Percentiles rank a stretch among this genome's conserved stretches.
These are phyloP conservation scores for Syrmaticus mikado DNA, from an alignment of 2,113 vertebrate species.

Conservation along the genomic window DNA sequence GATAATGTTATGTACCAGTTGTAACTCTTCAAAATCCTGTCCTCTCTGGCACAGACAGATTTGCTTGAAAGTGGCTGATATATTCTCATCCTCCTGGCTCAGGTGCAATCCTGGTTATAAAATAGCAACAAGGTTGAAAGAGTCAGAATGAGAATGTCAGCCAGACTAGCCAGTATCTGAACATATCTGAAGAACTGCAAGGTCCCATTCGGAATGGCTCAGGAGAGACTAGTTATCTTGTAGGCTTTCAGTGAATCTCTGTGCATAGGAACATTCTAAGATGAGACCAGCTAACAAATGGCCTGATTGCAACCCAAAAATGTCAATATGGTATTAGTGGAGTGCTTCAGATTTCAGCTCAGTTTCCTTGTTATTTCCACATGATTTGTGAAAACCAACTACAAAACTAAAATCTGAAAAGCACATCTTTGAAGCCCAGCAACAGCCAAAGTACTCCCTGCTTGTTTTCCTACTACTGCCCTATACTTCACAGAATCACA, in stretches of 20 bases:
- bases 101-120: neutral
- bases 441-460: neutral
- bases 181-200: neutral
- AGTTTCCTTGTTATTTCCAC: neutral
- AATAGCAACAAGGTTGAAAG: neutral
- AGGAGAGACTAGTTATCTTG: neutral
- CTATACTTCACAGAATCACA: neutral
- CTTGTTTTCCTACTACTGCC: neutral
- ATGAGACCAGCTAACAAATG: neutral
- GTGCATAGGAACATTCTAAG: fast-evolving
- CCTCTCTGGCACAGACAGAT: neutral
- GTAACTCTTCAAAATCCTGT: neutral
- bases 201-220: neutral
- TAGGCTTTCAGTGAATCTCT: neutral
- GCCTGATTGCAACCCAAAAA: neutral
- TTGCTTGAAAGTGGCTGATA: neutral
- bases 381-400: neutral
- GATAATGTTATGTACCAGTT: neutral
- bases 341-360: neutral
- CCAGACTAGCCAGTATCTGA: neutral
- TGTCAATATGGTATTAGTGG: neutral
- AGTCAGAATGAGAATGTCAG: neutral
- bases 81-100: neutral
- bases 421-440: neutral
- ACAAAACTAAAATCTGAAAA: neutral